phyloP scores from a whole-genome alignment of 2,888 invertebrate species.

The Brenthis daphne region DNA sequence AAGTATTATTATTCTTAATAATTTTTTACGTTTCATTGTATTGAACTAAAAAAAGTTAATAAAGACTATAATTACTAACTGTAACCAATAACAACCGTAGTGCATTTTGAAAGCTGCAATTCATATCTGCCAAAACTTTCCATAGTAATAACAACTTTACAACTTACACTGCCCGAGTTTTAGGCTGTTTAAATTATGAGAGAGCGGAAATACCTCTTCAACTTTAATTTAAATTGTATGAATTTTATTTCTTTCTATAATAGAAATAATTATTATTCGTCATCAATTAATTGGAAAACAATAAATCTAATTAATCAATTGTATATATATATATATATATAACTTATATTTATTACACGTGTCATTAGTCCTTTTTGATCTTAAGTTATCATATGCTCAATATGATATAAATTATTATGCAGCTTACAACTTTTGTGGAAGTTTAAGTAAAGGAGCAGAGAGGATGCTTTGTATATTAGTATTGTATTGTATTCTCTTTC shows the following conservation, averaged over 20 bases:
- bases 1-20: too few species aligned
- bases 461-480: too few species aligned
- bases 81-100: constrained; percentile 14
- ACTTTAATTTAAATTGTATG: constrained; percentile 2
- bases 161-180: constrained; percentile 31
- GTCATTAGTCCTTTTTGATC: too few species aligned
- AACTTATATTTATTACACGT: too few species aligned
- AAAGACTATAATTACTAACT: not conserved
- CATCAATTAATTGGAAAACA: not conserved
- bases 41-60: not conserved
- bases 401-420: too few species aligned
- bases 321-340: too few species aligned
- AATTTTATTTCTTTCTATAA: not conserved
- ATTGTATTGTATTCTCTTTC: too few species aligned
- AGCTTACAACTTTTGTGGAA: too few species aligned
- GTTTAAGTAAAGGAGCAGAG: too few species aligned
- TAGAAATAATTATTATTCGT: not conserved
- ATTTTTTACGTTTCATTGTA: not conserved
- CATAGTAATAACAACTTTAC: constrained; percentile 32
- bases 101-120: constrained; percentile 32
- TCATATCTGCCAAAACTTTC: constrained; percentile 33
- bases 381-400: too few species aligned
- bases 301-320: not conserved
- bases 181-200: constrained; percentile 31
- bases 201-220: not conserved